A percentile compares a stretch with the other conserved stretches of the same genome.
Evolutionary conservation across 1,140 invertebrate species (phyloP).

Genomic region (Drosophila sp.): DNA sequence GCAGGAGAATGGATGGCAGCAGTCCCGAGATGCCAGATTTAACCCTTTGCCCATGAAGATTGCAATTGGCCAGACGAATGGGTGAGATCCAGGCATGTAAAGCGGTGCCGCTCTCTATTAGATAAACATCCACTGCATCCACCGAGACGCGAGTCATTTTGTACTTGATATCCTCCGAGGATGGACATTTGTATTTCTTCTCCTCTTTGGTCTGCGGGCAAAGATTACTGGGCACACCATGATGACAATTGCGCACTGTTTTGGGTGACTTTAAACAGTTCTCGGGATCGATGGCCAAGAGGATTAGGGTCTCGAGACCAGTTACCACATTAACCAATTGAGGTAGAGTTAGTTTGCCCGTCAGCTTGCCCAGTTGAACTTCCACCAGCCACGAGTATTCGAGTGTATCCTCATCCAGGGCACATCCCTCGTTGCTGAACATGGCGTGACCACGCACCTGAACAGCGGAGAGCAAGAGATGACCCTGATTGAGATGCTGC

Average conservation of each 20-base stretch:
- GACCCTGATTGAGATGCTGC: constrained; percentile 93
- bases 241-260: constrained; percentile 92
- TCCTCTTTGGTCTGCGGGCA: constrained; percentile 90
- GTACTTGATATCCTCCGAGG: constrained; percentile 96
- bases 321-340: constrained; percentile 94
- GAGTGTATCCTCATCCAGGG: constrained; percentile 95
- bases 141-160: constrained; percentile 95
- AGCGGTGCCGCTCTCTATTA: constrained; percentile 94
- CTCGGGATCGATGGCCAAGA: constrained; percentile 94
- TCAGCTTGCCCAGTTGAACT: constrained; percentile 91
- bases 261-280: constrained; percentile 92
- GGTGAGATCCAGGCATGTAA: constrained; percentile 94
- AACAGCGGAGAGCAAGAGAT: constrained; percentile 94
- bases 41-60: constrained; percentile 95
- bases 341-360: constrained; percentile 90
- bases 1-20: constrained; percentile 90
- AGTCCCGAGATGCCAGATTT: constrained; percentile 95
- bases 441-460: constrained; percentile 97
- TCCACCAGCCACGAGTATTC: constrained; percentile 98
- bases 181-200: constrained; percentile 91
- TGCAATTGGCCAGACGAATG: constrained; percentile 94
- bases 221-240: constrained; percentile 90
- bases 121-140: constrained; percentile 95
- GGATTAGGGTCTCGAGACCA: constrained; percentile 93
- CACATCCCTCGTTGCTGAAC: constrained; percentile 96